These are phyloP conservation scores for Nematopogon swammerdamellus DNA, from an alignment of 2,888 invertebrate species.

Conservation along the genomic window DNA sequence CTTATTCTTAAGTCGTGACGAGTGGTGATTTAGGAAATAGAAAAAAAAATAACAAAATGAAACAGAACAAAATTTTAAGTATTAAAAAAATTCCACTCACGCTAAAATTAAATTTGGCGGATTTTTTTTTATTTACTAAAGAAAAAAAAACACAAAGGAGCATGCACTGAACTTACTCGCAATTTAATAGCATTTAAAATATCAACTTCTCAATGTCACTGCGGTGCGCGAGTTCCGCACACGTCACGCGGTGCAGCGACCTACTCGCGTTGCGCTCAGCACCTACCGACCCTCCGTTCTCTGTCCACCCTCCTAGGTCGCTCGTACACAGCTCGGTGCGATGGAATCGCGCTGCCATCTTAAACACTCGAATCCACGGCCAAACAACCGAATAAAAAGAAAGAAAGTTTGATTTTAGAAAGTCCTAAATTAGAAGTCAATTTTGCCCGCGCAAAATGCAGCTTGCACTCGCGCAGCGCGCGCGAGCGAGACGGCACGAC, in stretches of 20 bases:
- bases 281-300: not conserved
- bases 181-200: not conserved
- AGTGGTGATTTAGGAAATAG: no score
- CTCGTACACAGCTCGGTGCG: no score
- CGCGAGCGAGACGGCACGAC: conserved; percentile 36
- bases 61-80: no score
- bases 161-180: no score
- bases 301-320: not conserved
- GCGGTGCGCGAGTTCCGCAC: not conserved
- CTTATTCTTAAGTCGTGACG: no score
- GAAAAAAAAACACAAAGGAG: no score
- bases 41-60: no score
- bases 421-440: conserved; percentile 33
- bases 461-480: conserved; percentile 14
- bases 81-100: no score
- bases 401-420: conserved; percentile 23
- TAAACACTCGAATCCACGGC: no score
- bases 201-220: not conserved
- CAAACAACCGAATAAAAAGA: not conserved
- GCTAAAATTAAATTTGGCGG: no score
- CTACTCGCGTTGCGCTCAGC: not conserved
- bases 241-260: not conserved
- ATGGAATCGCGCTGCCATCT: no score
- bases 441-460: conserved; percentile 23
- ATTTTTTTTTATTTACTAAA: no score